Percentiles rank a stretch among this genome's conserved stretches.
Evolutionary conservation across 2,888 invertebrate genomes (phyloP).

Genomic region (Nebria salina): DNA sequence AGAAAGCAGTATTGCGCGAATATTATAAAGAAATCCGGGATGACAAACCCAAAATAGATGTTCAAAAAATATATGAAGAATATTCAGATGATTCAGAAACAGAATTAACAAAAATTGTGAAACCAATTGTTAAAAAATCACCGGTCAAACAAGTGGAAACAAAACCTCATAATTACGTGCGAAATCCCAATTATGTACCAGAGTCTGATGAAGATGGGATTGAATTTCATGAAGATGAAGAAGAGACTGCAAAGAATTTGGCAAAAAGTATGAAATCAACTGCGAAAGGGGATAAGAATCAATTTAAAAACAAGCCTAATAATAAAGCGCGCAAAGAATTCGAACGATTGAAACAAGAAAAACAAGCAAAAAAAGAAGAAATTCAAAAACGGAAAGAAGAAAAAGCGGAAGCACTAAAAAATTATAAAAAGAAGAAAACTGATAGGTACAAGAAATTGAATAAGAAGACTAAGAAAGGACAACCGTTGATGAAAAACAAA

Average conservation of each 20-base stretch:
- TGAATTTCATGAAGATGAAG: conserved; percentile 51
- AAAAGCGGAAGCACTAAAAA: conserved; percentile 70
- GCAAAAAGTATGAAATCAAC: conserved; percentile 48
- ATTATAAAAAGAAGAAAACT: conserved; percentile 76
- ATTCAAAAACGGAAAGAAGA: conserved; percentile 66
- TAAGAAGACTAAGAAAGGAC: conserved; percentile 82
- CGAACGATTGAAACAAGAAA: conserved; percentile 67
- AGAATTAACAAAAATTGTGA: conserved; percentile 45
- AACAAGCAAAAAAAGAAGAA: conserved; percentile 65
- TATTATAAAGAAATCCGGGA: conserved; percentile 68
- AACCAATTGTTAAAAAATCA: conserved; percentile 11
- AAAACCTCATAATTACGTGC: conserved; percentile 33
- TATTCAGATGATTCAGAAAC: conserved; percentile 51
- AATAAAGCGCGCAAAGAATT: conserved; percentile 67
- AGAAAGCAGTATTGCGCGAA: conserved; percentile 66
- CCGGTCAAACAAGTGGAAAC: conserved; percentile 47
- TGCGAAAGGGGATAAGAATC: conserved; percentile 2
- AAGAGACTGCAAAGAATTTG: conserved; percentile 51
- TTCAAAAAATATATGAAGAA: conserved; percentile 65
- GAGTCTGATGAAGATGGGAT: conserved; percentile 23
- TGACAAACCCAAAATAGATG: conserved; percentile 61
- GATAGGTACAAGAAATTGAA: conserved; percentile 77
- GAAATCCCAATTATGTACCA: conserved; percentile 49
- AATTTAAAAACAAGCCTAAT: conserved; percentile 57
- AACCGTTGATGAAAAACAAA: conserved; percentile 86